Conservation (phyloP, 2,888 invertebrate species). For the Coenonympha glycerion region DNA sequence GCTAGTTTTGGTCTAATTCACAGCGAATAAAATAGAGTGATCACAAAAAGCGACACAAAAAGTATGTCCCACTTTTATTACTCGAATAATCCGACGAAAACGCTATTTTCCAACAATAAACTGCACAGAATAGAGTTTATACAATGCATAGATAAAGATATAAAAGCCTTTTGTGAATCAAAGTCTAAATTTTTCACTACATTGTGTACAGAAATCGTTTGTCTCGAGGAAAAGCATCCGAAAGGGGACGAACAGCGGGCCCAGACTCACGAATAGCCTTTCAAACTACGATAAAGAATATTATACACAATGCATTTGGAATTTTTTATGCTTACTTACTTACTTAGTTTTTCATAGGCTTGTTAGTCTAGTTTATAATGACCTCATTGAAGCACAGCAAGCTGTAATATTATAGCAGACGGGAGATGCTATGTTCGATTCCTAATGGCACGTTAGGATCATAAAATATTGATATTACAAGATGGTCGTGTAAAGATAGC, state of each 20-base stretch:
- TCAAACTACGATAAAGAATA: constrained; percentile 9
- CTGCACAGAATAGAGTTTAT: constrained; percentile 8
- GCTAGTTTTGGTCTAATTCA: too few relatives aligned
- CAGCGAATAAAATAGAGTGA: too few relatives aligned
- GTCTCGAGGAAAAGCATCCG: constrained; percentile 14
- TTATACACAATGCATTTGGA: constrained; percentile 1
- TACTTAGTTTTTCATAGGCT: too few relatives aligned
- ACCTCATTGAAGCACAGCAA: too few relatives aligned
- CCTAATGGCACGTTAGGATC: too few relatives aligned
- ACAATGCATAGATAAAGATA: constrained; percentile 9
- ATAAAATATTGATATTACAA: too few relatives aligned
- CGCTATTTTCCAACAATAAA: constrained; percentile 10
- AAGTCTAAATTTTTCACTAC: constrained; percentile 21
- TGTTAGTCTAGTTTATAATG: not conserved
- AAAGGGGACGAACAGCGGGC: not conserved
- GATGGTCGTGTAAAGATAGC: too few relatives aligned
- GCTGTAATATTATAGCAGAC: too few relatives aligned
- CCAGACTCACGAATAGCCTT: constrained; percentile 6
- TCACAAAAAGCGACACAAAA: not conserved
- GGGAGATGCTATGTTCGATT: too few relatives aligned
- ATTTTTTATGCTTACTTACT: constrained; percentile 2
- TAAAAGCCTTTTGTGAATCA: constrained; percentile 19
- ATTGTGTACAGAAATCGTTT: constrained; percentile 18
- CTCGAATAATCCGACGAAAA: not conserved
- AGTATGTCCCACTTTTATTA: not conserved